phyloP scores from a whole-genome alignment of 2,888 invertebrate species.

The Phragmatobia fuliginosa region DNA sequence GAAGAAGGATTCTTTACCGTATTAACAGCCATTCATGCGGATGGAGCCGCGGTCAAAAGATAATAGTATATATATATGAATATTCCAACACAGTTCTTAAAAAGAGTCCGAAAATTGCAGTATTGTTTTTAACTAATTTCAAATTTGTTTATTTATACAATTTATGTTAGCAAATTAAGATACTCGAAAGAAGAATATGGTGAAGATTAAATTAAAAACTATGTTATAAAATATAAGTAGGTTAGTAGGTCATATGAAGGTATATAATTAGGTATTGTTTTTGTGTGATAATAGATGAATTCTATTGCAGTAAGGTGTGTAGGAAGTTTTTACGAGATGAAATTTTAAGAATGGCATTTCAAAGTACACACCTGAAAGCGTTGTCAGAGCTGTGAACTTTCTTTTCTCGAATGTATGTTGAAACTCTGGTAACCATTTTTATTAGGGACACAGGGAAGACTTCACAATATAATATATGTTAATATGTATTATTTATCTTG shows the following conservation, averaged over 20 bases:
- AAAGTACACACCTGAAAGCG: conserved; percentile 53
- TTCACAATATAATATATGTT: background rate
- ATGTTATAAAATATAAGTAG: too few species aligned
- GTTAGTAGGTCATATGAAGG: too few species aligned
- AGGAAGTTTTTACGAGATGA: conserved; percentile 53
- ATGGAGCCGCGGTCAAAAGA: too few species aligned
- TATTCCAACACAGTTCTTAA: too few species aligned
- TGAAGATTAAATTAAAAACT: too few species aligned
- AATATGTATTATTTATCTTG: background rate
- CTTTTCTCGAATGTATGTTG: conserved; percentile 54
- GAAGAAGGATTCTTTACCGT: too few species aligned
- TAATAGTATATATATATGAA: too few species aligned
- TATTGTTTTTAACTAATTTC: too few species aligned
- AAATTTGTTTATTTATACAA: too few species aligned
- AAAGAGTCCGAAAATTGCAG: too few species aligned
- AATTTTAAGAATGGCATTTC: conserved; percentile 56
- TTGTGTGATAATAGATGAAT: conserved; percentile 2
- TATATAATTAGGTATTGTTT: too few species aligned
- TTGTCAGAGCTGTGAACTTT: conserved; percentile 59
- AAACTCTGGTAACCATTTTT: conserved; percentile 40
- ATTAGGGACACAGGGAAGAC: background rate
- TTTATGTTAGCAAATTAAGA: background rate
- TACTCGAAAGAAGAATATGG: background rate
- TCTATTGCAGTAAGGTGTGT: conserved; percentile 35
- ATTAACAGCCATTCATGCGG: too few species aligned